Conservation (phyloP, 2,888 invertebrate genomes). For the Teleogryllus oceanicus region DNA sequence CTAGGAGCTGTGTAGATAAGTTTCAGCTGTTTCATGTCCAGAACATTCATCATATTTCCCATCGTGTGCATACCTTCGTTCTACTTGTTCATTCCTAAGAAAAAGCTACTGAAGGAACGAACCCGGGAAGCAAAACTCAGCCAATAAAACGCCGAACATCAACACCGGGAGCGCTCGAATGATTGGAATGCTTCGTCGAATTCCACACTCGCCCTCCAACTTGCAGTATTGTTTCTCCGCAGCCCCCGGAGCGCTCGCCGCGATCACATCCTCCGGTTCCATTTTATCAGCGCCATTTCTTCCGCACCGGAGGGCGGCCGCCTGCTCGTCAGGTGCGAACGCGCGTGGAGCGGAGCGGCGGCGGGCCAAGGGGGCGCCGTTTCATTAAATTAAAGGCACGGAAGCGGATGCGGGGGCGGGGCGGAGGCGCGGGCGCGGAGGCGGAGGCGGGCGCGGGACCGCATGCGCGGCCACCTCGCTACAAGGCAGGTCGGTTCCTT, state of each 20-base stretch:
- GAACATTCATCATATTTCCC: too few relatives aligned
- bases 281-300: neutral
- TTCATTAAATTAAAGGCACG: slow-evolving; percentile 10
- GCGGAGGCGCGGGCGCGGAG: neutral
- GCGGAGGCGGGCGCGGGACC: neutral
- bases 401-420: neutral
- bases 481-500: neutral
- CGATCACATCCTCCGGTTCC: neutral
- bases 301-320: neutral
- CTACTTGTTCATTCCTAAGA: too few relatives aligned
- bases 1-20: too few relatives aligned
- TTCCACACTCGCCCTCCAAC: too few relatives aligned
- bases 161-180: too few relatives aligned
- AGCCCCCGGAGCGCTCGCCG: neutral
- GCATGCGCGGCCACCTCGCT: neutral
- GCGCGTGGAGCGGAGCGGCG: neutral
- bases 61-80: too few relatives aligned
- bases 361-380: neutral
- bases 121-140: too few relatives aligned
- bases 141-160: too few relatives aligned
- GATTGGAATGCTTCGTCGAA: too few relatives aligned
- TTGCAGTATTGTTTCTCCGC: too few relatives aligned
- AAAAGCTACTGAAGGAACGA: too few relatives aligned
- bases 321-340: neutral
- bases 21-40: too few relatives aligned